Evolutionary conservation across 2,797 vertebrate species (phyloP).

Genomic region (Hippopotamyrus pictus): DNA sequence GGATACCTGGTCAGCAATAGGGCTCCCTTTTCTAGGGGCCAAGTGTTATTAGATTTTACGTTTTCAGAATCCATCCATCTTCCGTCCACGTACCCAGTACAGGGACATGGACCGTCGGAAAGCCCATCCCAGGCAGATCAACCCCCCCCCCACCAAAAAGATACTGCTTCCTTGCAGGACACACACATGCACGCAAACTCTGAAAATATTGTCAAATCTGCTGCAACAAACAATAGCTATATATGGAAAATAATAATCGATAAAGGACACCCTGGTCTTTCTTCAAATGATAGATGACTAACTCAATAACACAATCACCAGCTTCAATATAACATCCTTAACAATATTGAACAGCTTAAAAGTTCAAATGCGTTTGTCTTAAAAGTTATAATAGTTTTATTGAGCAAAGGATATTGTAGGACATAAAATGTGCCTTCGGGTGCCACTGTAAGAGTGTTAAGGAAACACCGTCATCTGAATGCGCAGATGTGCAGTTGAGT

Average conservation of each 20-base stretch:
- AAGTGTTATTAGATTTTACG: background rate
- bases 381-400: background rate
- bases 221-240: background rate
- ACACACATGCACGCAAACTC: background rate
- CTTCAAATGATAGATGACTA: background rate
- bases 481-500: background rate
- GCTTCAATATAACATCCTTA: background rate
- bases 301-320: background rate
- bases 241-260: background rate
- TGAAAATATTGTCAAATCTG: background rate
- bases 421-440: background rate
- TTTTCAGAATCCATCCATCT: background rate
- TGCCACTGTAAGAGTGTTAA: background rate
- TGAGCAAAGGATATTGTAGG: background rate
- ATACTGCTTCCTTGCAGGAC: background rate
- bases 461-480: background rate
- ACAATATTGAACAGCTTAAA: background rate
- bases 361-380: background rate
- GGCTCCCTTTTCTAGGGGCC: background rate
- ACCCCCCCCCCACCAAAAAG: background rate
- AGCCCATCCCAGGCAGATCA: background rate
- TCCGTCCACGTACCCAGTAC: background rate
- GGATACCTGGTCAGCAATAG: background rate
- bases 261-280: background rate
- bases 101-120: background rate